phyloP scores from a whole-genome alignment of 2,113 vertebrate species.

The Pangasianodon hypophthalmus region DNA sequence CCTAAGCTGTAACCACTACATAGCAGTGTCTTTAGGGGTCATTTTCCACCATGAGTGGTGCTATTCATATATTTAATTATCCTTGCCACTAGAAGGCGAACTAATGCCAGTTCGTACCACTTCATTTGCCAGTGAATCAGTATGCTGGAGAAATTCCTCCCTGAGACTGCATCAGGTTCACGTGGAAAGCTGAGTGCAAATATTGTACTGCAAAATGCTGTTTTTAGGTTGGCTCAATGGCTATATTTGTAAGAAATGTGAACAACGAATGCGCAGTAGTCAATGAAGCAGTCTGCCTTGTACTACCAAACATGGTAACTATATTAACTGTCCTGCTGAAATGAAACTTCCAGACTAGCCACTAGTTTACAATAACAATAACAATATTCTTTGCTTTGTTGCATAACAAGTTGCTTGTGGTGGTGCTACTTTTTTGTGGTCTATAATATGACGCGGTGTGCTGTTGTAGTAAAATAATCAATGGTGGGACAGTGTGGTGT shows the following conservation, averaged over 20 bases:
- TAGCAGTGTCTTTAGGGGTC: too few relatives aligned
- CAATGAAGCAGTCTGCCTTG: background rate
- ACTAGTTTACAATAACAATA: background rate
- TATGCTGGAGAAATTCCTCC: background rate
- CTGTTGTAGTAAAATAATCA: background rate
- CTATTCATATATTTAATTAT: background rate
- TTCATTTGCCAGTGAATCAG: background rate
- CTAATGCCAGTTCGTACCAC: background rate
- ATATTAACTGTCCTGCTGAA: background rate
- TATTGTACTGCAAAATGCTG: too few relatives aligned
- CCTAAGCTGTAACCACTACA: background rate
- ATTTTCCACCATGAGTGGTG: background rate
- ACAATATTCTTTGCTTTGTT: background rate
- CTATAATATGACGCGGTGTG: background rate
- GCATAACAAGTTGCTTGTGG: background rate
- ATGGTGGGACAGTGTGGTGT: background rate
- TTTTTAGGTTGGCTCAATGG: background rate
- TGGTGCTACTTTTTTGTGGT: background rate
- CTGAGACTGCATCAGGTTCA: background rate
- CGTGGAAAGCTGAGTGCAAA: background rate
- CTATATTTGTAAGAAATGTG: background rate
- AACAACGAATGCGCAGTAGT: background rate
- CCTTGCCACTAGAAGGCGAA: background rate
- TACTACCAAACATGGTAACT: background rate
- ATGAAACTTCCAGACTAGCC: background rate